Percentiles rank a stretch among this genome's conserved stretches.
phyloP scores from a whole-genome alignment of 2,888 invertebrate genomes.

The Campaea margaritaria region DNA sequence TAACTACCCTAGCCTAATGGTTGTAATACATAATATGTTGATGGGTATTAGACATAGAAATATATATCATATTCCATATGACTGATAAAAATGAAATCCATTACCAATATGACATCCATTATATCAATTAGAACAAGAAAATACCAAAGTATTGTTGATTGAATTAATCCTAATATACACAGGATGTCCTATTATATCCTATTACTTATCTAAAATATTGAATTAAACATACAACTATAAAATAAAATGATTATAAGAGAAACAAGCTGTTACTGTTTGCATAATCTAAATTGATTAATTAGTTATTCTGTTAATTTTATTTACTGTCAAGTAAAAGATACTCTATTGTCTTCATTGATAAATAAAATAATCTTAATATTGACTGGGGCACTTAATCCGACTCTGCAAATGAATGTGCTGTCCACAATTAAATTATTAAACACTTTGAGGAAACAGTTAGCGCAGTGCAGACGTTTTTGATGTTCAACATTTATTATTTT shows the following conservation, averaged over 20 bases:
- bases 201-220: not conserved
- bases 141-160: not conserved
- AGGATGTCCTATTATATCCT: not conserved
- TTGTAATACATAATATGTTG: too few species aligned
- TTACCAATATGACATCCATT: too few species aligned
- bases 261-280: constrained; percentile 1
- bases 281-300: constrained; percentile 7
- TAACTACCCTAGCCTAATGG: too few species aligned
- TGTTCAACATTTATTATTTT: not conserved
- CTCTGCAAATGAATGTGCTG: constrained; percentile 19
- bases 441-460: constrained; percentile 39
- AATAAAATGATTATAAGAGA: not conserved
- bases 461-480: constrained; percentile 35
- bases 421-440: constrained; percentile 28
- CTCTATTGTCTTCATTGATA: constrained; percentile 15
- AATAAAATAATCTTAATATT: constrained; percentile 10
- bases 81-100: too few species aligned
- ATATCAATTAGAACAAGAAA: not conserved
- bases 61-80: too few species aligned
- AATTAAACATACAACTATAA: not conserved
- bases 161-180: not conserved
- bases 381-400: constrained; percentile 14
- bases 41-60: too few species aligned
- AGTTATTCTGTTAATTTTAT: constrained; percentile 1
- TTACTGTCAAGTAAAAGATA: constrained; percentile 2